Evolutionary conservation across 1,140 invertebrate species (phyloP), one percentile per base, ranked within the genome.

Genomic region (Drosophila nannoptera): DNA sequence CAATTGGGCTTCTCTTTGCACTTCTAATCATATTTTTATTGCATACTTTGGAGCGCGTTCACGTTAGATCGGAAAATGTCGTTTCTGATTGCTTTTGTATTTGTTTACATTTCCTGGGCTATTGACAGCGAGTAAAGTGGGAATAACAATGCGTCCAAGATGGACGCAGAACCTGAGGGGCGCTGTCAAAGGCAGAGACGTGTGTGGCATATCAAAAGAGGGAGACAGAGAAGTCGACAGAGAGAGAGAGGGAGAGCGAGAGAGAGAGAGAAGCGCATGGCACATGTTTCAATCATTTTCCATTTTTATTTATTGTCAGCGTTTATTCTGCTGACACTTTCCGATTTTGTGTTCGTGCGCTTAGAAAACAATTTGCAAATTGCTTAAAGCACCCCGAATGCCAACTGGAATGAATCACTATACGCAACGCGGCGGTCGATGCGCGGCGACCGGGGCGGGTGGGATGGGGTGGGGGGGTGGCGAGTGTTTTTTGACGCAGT

Each of bases 341-440:
- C 62, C 65, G 35, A 59, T 43, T 50, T 29, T 48, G 35, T 46
- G 38, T 43, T 8, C 31, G 53, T 80, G 77, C 52, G 80, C 66
- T 83, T 84, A 83, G 81, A 83, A 83, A 83, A 86, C 80, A 80
- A 83, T 83, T 84, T 83, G 80, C 80, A 86, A 83, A 83, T 86
- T 86, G 81, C 69, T 76, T 77, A 73, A 81, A 70, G 74, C 62
- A 53, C 31, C 48, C 56, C 48, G 40, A 58, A 69, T 71, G 71
- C 52, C 78, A 74, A 70, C 31, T 42, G 7, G 49, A 59, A 71
- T 64, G 65, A 74, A 56, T 75, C 66, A 62, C 69, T 49, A 63
- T 49, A 58, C 48, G 40, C 36, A 67, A 42, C 7, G n/a, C n/a
- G 11, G 0, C 12, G 12, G 14, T 7, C 40, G 12, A 16, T 14